Conservation (phyloP, 64 coral and sea anemone species). For the Pachyseris speciosa region DNA sequence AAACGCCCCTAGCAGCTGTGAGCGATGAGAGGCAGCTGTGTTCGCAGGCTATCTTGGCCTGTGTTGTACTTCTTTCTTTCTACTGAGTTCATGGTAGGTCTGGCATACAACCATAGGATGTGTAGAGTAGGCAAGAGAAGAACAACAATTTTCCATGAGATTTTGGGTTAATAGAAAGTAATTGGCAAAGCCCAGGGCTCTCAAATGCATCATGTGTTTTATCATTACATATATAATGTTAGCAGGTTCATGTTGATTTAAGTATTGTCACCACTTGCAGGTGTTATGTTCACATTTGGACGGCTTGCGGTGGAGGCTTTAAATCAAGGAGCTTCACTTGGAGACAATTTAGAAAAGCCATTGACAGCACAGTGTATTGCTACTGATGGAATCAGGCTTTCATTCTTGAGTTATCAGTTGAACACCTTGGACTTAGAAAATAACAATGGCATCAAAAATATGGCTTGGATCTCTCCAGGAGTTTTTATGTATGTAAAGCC, state of each 20-base stretch:
- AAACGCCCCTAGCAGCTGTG: no score
- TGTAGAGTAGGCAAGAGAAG: no score
- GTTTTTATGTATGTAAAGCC: slow-evolving; percentile 73
- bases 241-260: not conserved
- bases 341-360: slow-evolving; percentile 77
- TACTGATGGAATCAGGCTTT: slow-evolving; percentile 76
- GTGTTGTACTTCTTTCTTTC: no score
- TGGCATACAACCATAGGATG: no score
- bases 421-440: slow-evolving; percentile 85
- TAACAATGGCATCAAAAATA: slow-evolving; percentile 91
- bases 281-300: slow-evolving; percentile 94
- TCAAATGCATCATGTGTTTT: no score
- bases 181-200: no score
- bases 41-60: no score
- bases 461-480: slow-evolving; percentile 86
- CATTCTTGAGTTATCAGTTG: slow-evolving; percentile 86
- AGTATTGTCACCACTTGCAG: slow-evolving; percentile 36
- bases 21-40: no score
- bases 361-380: slow-evolving; percentile 82
- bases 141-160: no score
- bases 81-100: no score
- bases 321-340: slow-evolving; percentile 52
- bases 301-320: slow-evolving; percentile 86
- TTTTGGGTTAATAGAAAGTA: no score
- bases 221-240: no score